Base-by-base conservation (phyloP, 1,140 invertebrate genomes). In the Brachionus angularis region DNA sequence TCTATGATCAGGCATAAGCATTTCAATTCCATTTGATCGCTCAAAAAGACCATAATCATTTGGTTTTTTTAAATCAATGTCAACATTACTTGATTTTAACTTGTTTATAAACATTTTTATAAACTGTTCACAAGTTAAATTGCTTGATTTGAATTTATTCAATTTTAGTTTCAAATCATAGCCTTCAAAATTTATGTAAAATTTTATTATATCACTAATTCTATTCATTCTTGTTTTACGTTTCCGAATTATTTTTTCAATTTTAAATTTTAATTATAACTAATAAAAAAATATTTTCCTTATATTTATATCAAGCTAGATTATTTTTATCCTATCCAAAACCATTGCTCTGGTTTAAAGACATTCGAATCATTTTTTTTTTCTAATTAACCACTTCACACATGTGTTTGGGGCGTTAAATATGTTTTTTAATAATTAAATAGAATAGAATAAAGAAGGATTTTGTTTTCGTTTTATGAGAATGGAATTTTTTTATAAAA, bases 311-410 rank as follows among this genome's bases (percentile, higher is more conserved):
- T n/a, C n/a, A n/a, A n/a, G n/a, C n/a, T n/a, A n/a, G n/a, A n/a
- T n/a, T n/a, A n/a, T n/a, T n/a, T n/a, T n/a, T n/a, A n/a, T n/a
- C n/a, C n/a, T n/a, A n/a, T n/a, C n/a, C n/a, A n/a, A n/a, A n/a
- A n/a, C n/a, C n/a, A n/a, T n/a, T n/a, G 21, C 39, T 21, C 34
- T 1, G 39, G 21, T 39, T 39, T 23, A 5, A 21, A 23, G 53
- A 58, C 53, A 58, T 21, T 58, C n/a, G n/a, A n/a, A n/a, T n/a
- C n/a, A n/a, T n/a, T n/a, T n/a, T n/a, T n/a, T 1, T 58, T 33
- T 31, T 58, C 53, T 58, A 58, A 58, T 58, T 58, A 42, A 25
- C 53, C 53, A 58, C 53, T 58, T 58, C 53, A 58, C 53, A 58
- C 53, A 58, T 58, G 53, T 58, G 53, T 34, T 58, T 39, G 25